Evolutionary conservation across 2,797 vertebrate genomes (phyloP), one percentile per base, ranked within the genome.

Genomic region (Sphenodon punctatus): DNA sequence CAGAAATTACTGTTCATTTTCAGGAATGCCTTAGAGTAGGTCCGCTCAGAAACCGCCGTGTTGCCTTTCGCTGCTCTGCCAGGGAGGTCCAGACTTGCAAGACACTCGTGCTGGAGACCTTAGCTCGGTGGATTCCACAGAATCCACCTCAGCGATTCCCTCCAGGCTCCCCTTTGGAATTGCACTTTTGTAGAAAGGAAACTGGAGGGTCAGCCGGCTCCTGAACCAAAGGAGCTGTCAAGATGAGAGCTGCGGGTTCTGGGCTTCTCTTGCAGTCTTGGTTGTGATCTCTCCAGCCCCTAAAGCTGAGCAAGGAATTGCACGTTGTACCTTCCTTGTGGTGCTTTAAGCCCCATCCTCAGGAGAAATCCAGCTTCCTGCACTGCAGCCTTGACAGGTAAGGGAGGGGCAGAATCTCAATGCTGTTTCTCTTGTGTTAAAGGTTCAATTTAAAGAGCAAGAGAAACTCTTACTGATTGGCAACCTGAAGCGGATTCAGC

Each of bases 371-470:
- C 9, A 67, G 67, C 9, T 5, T 55, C 30, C 2, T 71, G 51
- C 70, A 56, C 67, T 74, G 63, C 36, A 53, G 43, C 11, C 48
- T n/a, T 8, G 42, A 36, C 38, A 39, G n/a, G 20, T 23, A 19
- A 36, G 42, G 48, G 22, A 59, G 39, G 58, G 72, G 60, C 66
- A 4, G 1, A 60, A 15, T 63, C 12, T 4, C 2, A 3, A 1
- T 5, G 2, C 10, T 72, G 65, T 25, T 41, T 0, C 14, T 69
- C 66, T 48, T 22, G 25, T 8, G 22, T 43, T 64, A 13, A 51
- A 23, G 3, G 27, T 34, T 22, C 56, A 4, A 30, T 0, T 1
- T 3, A n/a, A n/a, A n/a, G n/a, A n/a, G n/a, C n/a, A n/a, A n/a
- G n/a, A n/a, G n/a, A n/a, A n/a, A n/a, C 14, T 7, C 10, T 67